Conservation (phyloP, 2,888 invertebrate genomes). For the Lasioglossum lativentre region DNA sequence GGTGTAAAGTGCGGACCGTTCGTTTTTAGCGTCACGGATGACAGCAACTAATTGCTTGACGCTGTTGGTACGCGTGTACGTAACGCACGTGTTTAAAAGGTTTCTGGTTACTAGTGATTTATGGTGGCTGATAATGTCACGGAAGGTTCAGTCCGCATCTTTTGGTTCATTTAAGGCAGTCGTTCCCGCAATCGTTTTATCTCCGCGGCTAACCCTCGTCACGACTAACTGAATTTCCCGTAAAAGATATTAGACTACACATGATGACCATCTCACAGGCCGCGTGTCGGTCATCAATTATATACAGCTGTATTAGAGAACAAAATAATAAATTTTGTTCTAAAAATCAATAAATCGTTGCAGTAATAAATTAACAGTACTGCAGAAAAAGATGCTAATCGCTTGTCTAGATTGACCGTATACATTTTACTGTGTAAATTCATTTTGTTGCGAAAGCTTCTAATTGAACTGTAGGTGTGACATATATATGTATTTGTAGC, state of each 20-base stretch:
- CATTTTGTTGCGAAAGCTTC: neutral
- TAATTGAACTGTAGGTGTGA: neutral
- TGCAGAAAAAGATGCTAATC: neutral
- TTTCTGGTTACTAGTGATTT: slow-evolving; percentile 61
- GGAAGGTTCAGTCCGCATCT: slow-evolving; percentile 28
- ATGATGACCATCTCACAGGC: neutral
- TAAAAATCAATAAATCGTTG: neutral
- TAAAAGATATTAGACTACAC: slow-evolving; percentile 1
- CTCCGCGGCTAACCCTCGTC: neutral
- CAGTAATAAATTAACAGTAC: neutral
- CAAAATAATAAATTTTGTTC: neutral
- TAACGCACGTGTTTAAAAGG: slow-evolving; percentile 57
- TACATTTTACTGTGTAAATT: neutral
- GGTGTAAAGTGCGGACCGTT: slow-evolving; percentile 28
- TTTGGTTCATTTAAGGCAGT: slow-evolving; percentile 21
- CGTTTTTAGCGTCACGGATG: slow-evolving; percentile 37
- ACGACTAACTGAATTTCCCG: neutral
- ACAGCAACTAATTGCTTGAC: slow-evolving; percentile 62
- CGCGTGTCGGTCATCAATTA: neutral
- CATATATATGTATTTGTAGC: neutral
- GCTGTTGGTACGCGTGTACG: slow-evolving; percentile 56
- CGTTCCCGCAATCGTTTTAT: slow-evolving; percentile 26
- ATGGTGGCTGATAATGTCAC: slow-evolving; percentile 42
- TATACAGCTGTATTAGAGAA: neutral
- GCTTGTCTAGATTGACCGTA: neutral